Evolutionary conservation across 2,888 invertebrate genomes (phyloP).

Genomic region (Agrotis exclamationis): DNA sequence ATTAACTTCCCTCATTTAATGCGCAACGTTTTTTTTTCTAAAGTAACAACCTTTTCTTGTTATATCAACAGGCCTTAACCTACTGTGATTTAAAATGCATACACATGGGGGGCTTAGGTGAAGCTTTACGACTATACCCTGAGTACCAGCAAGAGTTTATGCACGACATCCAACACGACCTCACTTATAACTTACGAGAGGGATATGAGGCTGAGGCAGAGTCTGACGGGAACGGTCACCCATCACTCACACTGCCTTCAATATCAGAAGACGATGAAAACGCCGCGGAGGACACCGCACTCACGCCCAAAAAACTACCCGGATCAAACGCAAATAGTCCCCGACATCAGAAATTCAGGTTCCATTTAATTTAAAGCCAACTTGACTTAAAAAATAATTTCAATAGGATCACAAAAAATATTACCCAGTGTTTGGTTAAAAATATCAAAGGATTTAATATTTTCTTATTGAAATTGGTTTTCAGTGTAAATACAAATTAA

Average conservation of each 20-base stretch:
- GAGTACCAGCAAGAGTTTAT: slow-evolving; percentile 98
- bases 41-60: slow-evolving; percentile 5
- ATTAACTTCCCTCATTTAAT: slow-evolving; percentile 30
- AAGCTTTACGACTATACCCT: slow-evolving; percentile 97
- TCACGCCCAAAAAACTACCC: slow-evolving; percentile 92
- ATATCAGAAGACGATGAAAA: slow-evolving; percentile 99
- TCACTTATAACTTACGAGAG: slow-evolving; percentile 98
- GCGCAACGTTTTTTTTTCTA: background rate
- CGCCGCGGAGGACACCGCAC: slow-evolving; percentile 94
- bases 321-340: slow-evolving; percentile 93
- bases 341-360: slow-evolving; percentile 92
- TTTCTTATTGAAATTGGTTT: slow-evolving; percentile 37
- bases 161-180: slow-evolving; percentile 98
- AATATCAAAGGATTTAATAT: slow-evolving; percentile 43
- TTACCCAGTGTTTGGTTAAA: slow-evolving; percentile 34
- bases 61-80: slow-evolving; percentile 93
- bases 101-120: slow-evolving; percentile 97
- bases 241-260: slow-evolving; percentile 96
- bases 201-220: slow-evolving; percentile 97
- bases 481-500: slow-evolving; percentile 14
- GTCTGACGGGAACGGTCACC: slow-evolving; percentile 94
- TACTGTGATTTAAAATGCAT: slow-evolving; percentile 99
- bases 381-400: slow-evolving; percentile 18
- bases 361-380: slow-evolving; percentile 27
- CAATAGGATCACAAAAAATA: slow-evolving; percentile 27